These are phyloP conservation scores for human (Homo sapiens) DNA, from an alignment of 2,113 vertebrate species.

Conservation along the genomic window DNA sequence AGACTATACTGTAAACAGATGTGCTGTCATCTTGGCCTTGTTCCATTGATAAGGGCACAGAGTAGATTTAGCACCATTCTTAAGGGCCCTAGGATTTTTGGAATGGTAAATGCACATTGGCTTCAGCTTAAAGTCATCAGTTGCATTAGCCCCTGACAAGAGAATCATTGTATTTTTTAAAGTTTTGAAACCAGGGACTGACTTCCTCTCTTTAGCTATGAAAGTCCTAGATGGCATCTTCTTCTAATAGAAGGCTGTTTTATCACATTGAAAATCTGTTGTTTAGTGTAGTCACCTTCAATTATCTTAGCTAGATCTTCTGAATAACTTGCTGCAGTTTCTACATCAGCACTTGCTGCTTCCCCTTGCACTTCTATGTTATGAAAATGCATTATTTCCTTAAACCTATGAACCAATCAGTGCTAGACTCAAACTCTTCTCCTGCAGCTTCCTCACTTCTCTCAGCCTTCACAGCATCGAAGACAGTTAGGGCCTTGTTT, in stretches of 20 bases:
- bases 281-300: neutral
- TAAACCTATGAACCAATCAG: neutral
- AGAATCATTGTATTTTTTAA: neutral
- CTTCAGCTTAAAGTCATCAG: neutral
- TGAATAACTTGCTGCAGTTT: neutral
- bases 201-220: neutral
- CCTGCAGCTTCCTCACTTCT: neutral
- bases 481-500: neutral
- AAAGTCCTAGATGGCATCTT: neutral
- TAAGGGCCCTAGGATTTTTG: neutral
- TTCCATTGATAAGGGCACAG: neutral
- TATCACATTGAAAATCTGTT: neutral
- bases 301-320: neutral
- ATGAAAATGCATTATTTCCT: neutral
- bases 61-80: neutral
- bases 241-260: neutral
- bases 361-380: neutral
- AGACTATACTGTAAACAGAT: neutral
- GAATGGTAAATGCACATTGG: neutral
- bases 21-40: neutral
- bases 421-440: neutral
- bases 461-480: neutral
- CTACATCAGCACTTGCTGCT: neutral
- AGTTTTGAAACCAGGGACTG: neutral
- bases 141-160: neutral